Conservation (phyloP, 2,113 vertebrate species). For the Osmerus mordax region DNA sequence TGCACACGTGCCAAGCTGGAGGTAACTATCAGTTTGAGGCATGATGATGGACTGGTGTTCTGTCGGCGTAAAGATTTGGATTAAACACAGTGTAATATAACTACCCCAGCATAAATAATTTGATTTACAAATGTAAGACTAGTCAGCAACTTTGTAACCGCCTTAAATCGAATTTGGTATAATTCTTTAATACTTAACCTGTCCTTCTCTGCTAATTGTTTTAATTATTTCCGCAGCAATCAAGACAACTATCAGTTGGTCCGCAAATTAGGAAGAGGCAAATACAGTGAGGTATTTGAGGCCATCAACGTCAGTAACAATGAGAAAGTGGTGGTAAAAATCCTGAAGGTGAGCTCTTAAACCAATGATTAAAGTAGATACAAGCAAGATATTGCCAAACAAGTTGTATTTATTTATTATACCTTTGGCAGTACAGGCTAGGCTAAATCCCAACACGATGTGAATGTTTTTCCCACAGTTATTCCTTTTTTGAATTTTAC, state of each 20-base stretch:
- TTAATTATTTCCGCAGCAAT: slow-evolving; percentile 74
- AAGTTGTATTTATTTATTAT: too few relatives aligned
- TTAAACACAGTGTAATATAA: neutral
- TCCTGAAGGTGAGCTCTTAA: slow-evolving; percentile 84
- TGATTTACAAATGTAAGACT: neutral
- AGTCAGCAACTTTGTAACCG: too few relatives aligned
- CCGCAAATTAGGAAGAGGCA: slow-evolving; percentile 92
- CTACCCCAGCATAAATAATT: neutral
- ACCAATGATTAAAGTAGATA: too few relatives aligned
- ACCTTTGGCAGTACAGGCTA: too few relatives aligned
- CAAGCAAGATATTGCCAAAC: too few relatives aligned
- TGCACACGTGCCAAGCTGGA: slow-evolving; percentile 91
- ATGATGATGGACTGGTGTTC: neutral
- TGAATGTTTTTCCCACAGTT: too few relatives aligned
- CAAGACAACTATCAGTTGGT: slow-evolving; percentile 98
- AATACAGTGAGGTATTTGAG: slow-evolving; percentile 99
- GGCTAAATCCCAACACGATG: too few relatives aligned
- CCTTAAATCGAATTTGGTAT: neutral
- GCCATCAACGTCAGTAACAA: slow-evolving; percentile 99
- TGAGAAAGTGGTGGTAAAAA: slow-evolving; percentile 97
- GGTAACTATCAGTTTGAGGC: slow-evolving; percentile 69
- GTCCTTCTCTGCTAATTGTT: neutral
- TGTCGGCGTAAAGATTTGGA: neutral
- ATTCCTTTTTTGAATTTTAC: neutral
- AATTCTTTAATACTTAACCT: neutral